phyloP scores from a whole-genome alignment of 2,113 vertebrate species.

The Lucifuga dentata region DNA sequence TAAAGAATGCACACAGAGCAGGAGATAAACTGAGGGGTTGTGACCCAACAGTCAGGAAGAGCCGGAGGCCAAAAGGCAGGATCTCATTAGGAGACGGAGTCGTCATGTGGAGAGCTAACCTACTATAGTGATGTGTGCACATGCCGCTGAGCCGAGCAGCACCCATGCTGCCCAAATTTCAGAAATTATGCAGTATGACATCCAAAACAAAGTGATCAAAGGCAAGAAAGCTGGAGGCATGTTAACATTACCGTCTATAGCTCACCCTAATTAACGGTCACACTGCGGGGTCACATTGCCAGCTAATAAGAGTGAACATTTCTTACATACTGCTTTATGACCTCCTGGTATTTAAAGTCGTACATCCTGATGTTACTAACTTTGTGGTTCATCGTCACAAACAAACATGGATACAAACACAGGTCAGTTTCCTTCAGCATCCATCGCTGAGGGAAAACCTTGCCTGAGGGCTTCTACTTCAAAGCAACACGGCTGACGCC shows the following conservation, averaged over 20 bases:
- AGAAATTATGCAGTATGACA: slow-evolving; percentile 22
- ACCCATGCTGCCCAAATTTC: neutral
- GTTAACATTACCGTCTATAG: neutral
- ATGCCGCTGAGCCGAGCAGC: neutral
- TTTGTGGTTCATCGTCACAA: neutral
- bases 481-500: slow-evolving; percentile 39
- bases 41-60: slow-evolving; percentile 59
- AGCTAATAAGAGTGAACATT: slow-evolving; percentile 50
- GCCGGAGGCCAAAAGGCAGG: slow-evolving; percentile 46
- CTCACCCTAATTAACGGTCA: slow-evolving; percentile 15
- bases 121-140: neutral
- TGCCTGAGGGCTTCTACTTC: slow-evolving; percentile 42
- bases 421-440: slow-evolving; percentile 16
- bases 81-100: slow-evolving; percentile 55
- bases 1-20: slow-evolving; percentile 33
- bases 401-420: slow-evolving; percentile 20
- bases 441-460: neutral
- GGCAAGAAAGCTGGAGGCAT: slow-evolving; percentile 6
- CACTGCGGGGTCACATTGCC: slow-evolving; percentile 1
- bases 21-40: slow-evolving; percentile 41
- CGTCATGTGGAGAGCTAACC: slow-evolving; percentile 38
- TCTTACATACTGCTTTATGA: slow-evolving; percentile 40
- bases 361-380: neutral
- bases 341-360: slow-evolving; percentile 33
- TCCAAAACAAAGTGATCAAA: slow-evolving; percentile 47